These are phyloP conservation scores for Turdus rufiventris DNA, from an alignment of 2,113 vertebrate genomes.

Conservation along the genomic window DNA sequence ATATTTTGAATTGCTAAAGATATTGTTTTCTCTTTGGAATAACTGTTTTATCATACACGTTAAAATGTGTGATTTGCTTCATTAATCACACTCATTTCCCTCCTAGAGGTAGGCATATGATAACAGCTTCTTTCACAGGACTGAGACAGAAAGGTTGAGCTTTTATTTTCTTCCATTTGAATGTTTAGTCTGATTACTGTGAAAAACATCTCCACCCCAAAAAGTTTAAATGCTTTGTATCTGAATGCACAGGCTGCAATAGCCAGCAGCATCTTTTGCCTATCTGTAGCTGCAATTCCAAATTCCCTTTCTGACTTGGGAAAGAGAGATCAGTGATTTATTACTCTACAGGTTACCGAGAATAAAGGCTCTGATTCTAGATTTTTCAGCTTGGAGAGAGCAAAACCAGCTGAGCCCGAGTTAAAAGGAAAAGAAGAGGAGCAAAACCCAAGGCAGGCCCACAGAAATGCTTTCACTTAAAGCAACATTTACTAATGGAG, in stretches of 20 bases:
- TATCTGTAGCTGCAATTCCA: neutral
- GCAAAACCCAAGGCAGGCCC: neutral
- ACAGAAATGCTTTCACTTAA: neutral
- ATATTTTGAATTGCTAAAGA: constrained; percentile 55
- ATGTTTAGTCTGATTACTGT: constrained; percentile 17
- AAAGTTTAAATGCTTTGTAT: constrained; percentile 24
- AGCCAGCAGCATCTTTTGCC: constrained; percentile 2
- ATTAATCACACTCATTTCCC: constrained; percentile 71
- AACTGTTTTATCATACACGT: constrained; percentile 55
- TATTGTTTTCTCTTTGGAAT: constrained; percentile 61
- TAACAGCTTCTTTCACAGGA: constrained; percentile 44
- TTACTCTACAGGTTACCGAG: neutral
- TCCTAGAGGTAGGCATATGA: constrained; percentile 30
- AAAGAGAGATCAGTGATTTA: neutral
- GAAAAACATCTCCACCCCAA: constrained; percentile 22
- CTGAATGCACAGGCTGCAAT: neutral
- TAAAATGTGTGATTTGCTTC: constrained; percentile 70
- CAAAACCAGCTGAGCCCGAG: neutral
- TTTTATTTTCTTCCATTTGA: constrained; percentile 41
- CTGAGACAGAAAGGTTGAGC: constrained; percentile 19
- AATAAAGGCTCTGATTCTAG: neutral
- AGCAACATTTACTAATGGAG: neutral
- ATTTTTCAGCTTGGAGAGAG: neutral
- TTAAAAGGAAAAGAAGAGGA: neutral
- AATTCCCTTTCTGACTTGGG: constrained; percentile 3